Base-by-base conservation (phyloP, 2,113 vertebrate species). In the Corythoichthys haematopterus region DNA sequence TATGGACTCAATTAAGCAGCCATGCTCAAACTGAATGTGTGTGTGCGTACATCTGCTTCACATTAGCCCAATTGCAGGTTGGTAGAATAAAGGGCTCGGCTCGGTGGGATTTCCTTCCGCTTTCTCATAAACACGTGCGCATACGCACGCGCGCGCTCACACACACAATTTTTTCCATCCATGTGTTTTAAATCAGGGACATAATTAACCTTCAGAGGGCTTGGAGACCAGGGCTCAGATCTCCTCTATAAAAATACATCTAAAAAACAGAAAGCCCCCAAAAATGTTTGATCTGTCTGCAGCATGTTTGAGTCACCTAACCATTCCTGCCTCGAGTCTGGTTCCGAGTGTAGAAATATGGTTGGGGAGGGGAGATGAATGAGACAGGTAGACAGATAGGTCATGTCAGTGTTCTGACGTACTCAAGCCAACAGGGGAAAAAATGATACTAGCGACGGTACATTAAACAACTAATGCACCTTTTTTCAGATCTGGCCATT, bases 51-150 rank as follows among this genome's bases (percentile, higher is more conserved):
- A 97, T 94, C 93, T 96, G 95, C 90, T 91, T 93, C 88, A 84
- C 90, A 95, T 97, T 90, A 92, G 85, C 73, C 86, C 93, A 91
- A 93, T 94, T 92, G 94, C 94, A 94, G 94, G 94, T 97, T 94
- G 94, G 93, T 94, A 90, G 93, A 94, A 95, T 91, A 90, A 94
- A 93, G 84, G 83, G 77, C 77, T 87, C 91, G 78, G 91, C 91
- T 92, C 82, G 88, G 94, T 91, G 94, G 94, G 92, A 96, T 95
- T 95, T 95, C 94, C 94, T 96, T 95, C 95, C 93, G 94, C 92
- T 90, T 89, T 86, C 76, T 63, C 80, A 43, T 72, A 48, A 62
- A 52, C 73, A 45, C 88, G 37, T 67, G 59, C 70, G 38, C 82
- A 68, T 70, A 68, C 74, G 43, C 70, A 33, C 76, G 52, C 71